Evolutionary conservation across 1,140 invertebrate species (phyloP), one percentile per base, ranked within the genome.

Genomic region (Tachypleus tridentatus): DNA sequence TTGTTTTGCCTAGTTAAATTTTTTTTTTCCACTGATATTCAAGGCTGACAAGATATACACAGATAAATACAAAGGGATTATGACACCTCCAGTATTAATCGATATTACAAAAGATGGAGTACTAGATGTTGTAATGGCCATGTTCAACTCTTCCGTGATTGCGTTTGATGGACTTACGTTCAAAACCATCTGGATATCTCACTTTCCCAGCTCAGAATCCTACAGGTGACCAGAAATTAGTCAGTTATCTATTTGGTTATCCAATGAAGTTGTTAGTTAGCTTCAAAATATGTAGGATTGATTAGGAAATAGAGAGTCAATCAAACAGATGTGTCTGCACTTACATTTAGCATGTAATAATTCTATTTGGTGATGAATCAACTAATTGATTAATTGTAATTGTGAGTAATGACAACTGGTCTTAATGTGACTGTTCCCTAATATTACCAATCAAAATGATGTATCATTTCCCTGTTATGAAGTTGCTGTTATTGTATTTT

Each of bases 81-180:
- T 82, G 78, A 78, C 78, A 6, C 81, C 87, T 4, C 86, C 88
- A 4, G 83, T 89, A 52, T 71, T 93, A 3, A 81, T 83, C 4
- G 89, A 92, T 74, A 78, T 92, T 53, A 91, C 83, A 64, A 81
- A 79, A 5, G 90, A 93, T 76, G 80, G 81, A 5, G 77, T 84
- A 3, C 80, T 83, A 60, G 90, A 93, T 73, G 87, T 92, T 64
- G 73, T 84, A 4, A 80, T 91, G 60, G 80, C 86, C 0, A 82
- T 85, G 70, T 88, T 87, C 69, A 87, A 88, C 73, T 84, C 86
- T 3, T 85, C 82, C 3, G 81, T 91, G 9, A 76, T 86, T 49
- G 87, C 88, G 6, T 84, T 88, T 68, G 79, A 90, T 77, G 88
- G 88, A 5, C 71, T 77, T 51, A 84, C 80, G 4, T 87, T 83